Conservation (phyloP, 2,113 vertebrate genomes). For the Passer montanus region DNA sequence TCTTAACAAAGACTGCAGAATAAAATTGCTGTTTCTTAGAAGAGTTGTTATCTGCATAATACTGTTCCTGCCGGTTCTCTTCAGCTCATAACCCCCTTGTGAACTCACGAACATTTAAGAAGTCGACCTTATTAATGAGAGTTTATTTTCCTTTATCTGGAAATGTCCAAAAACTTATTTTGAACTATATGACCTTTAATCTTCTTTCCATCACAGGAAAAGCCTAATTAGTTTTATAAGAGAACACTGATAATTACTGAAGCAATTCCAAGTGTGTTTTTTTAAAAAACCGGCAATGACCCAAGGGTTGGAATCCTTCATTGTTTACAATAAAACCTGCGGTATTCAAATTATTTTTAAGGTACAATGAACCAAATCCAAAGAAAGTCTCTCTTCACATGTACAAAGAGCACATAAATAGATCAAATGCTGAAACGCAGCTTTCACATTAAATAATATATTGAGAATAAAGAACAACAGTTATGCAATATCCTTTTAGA, state of each 20-base stretch:
- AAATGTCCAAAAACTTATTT: not conserved
- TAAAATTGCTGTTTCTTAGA: not conserved
- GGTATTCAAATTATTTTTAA: conserved; percentile 44
- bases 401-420: conserved; percentile 12
- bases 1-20: not conserved
- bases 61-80: not conserved
- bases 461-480: not conserved
- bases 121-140: conserved; percentile 11
- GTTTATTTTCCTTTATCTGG: conserved; percentile 31
- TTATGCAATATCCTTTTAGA: conserved; percentile 18
- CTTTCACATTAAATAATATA: conserved; percentile 20
- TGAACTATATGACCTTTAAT: conserved; percentile 51
- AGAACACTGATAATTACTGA: conserved; percentile 41
- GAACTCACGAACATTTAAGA: not conserved
- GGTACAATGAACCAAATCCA: not conserved
- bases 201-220: conserved; percentile 55
- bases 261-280: conserved; percentile 24
- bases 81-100: not conserved
- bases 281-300: conserved; percentile 19
- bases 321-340: conserved; percentile 50
- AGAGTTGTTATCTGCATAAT: not conserved
- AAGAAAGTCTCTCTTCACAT: not conserved
- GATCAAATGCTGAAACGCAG: not conserved
- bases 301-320: conserved; percentile 13
- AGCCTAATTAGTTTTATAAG: conserved; percentile 56